Evolutionary conservation across 2,113 vertebrate species (phyloP).

Genomic region (Ptilorrhoa leucosticta): DNA sequence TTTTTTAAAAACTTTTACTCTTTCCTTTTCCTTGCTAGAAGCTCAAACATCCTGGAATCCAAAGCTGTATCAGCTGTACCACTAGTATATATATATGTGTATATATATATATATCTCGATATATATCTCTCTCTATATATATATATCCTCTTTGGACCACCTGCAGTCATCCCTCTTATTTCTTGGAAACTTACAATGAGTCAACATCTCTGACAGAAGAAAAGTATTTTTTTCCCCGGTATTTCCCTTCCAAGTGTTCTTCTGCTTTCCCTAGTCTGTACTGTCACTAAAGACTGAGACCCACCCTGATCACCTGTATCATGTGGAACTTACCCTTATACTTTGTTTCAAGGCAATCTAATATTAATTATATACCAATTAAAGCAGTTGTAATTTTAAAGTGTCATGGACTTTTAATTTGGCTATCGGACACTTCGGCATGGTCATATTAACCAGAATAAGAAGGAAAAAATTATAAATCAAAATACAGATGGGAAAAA

Average conservation of each 20-base stretch:
- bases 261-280: not conserved
- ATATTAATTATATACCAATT: not conserved
- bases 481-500: not conserved
- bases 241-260: not conserved
- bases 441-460: not conserved
- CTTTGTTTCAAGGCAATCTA: not conserved
- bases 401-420: not conserved
- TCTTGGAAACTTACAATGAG: not conserved
- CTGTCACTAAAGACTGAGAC: not conserved
- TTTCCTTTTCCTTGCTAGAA: not conserved
- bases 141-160: not conserved
- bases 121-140: too few species aligned
- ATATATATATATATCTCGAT: too few species aligned
- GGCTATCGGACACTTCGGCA: not conserved
- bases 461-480: not conserved
- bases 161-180: not conserved
- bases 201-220: not conserved
- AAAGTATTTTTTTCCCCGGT: not conserved
- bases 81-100: not conserved
- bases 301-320: not conserved
- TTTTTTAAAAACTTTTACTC: not conserved
- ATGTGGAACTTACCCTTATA: not conserved
- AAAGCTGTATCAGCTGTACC: not conserved
- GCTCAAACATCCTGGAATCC: not conserved
- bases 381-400: not conserved